Percentiles rank a stretch among this genome's conserved stretches.
phyloP scores from a whole-genome alignment of 2,797 vertebrate species.

The Enteromius unitaeniatus region DNA sequence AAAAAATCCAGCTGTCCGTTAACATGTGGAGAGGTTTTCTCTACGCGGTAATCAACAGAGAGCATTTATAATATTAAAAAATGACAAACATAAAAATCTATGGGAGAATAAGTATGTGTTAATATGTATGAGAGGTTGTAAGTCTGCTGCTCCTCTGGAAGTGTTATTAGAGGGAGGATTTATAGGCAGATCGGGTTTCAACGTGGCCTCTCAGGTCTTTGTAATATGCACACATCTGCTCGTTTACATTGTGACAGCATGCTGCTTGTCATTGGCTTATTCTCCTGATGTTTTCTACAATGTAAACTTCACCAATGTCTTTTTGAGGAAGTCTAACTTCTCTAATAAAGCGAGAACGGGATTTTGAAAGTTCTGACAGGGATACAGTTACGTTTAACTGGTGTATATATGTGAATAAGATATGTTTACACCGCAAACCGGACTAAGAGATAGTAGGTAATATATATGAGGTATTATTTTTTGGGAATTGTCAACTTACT shows the following conservation, averaged over 20 bases:
- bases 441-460: not conserved
- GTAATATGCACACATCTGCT: constrained; percentile 35
- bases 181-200: constrained; percentile 64
- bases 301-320: constrained; percentile 20
- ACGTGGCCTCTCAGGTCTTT: constrained; percentile 44
- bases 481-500: constrained; percentile 78
- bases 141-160: constrained; percentile 48
- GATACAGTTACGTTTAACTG: not conserved
- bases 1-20: constrained; percentile 55
- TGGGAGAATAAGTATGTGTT: constrained; percentile 29
- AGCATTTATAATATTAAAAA: constrained; percentile 54
- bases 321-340: constrained; percentile 18
- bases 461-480: not conserved
- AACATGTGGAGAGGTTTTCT: constrained; percentile 56
- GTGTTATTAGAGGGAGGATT: constrained; percentile 59
- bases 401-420: not conserved
- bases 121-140: constrained; percentile 26
- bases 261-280: constrained; percentile 61
- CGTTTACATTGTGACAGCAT: constrained; percentile 51
- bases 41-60: constrained; percentile 61
- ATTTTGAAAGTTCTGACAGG: constrained; percentile 3
- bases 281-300: constrained; percentile 56
- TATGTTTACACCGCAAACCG: not conserved
- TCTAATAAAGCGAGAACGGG: constrained; percentile 14
- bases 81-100: not conserved